These are phyloP conservation scores for Sparidentex hasta DNA, from an alignment of 2,797 vertebrate species.

Conservation along the genomic window DNA sequence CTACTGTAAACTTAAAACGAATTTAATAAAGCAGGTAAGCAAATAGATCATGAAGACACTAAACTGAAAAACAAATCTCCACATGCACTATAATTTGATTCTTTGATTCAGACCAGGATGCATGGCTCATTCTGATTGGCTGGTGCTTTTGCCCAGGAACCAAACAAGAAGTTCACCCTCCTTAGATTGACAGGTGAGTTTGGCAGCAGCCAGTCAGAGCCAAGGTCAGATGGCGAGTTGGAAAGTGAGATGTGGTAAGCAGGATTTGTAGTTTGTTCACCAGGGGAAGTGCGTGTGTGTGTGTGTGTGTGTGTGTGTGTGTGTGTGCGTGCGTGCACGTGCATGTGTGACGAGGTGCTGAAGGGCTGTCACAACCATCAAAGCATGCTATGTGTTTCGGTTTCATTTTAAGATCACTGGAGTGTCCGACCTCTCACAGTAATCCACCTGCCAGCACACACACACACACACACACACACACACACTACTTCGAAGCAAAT, in stretches of 20 bases:
- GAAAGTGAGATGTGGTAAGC: constrained; percentile 1
- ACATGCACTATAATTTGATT: background rate
- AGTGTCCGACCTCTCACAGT: constrained; percentile 20
- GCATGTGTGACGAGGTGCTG: background rate
- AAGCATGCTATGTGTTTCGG: constrained; percentile 16
- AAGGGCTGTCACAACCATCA: constrained; percentile 16
- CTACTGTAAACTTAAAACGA: background rate
- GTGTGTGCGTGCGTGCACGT: constrained; percentile 8
- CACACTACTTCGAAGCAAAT: background rate
- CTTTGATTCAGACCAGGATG: background rate
- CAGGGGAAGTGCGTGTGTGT: background rate
- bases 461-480: background rate
- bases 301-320: background rate
- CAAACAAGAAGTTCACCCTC: background rate
- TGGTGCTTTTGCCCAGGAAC: background rate
- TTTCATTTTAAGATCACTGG: constrained; percentile 26
- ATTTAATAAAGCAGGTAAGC: background rate
- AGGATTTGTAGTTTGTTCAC: constrained; percentile 16
- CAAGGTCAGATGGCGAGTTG: constrained; percentile 41
- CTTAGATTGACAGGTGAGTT: constrained; percentile 33
- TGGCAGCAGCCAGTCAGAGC: constrained; percentile 30
- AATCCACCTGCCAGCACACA: constrained; percentile 14
- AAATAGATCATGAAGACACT: background rate
- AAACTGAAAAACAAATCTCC: background rate
- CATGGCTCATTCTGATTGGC: constrained; percentile 4